Conservation (phyloP, 2,888 invertebrate species). For the Digitonthophagus gazella region DNA sequence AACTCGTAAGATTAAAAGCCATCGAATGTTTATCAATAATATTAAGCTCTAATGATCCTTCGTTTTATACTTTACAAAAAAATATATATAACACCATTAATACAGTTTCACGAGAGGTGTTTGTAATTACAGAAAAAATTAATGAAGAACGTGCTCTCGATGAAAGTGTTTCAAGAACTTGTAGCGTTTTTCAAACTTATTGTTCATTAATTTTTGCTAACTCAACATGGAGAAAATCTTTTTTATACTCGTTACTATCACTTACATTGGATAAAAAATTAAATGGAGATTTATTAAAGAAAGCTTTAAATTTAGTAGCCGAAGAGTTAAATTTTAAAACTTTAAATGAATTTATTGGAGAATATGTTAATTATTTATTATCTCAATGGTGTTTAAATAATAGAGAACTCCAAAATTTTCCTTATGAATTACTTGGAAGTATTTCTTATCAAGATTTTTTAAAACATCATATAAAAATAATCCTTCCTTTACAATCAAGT, state of each 20-base stretch:
- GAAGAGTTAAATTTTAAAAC: slow-evolving; percentile 37
- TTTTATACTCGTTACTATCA: slow-evolving; percentile 56
- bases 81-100: slow-evolving; percentile 45
- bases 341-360: slow-evolving; percentile 49
- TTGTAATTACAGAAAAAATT: slow-evolving; percentile 48
- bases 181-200: slow-evolving; percentile 59
- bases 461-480: slow-evolving; percentile 44
- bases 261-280: slow-evolving; percentile 56
- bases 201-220: slow-evolving; percentile 56
- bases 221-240: slow-evolving; percentile 54
- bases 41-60: slow-evolving; percentile 33
- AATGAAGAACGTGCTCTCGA: slow-evolving; percentile 55
- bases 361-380: slow-evolving; percentile 54
- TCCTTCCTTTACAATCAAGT: slow-evolving; percentile 44
- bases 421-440: slow-evolving; percentile 46
- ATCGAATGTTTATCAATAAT: slow-evolving; percentile 46
- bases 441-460: slow-evolving; percentile 49
- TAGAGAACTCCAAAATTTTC: slow-evolving; percentile 44
- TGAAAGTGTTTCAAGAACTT: slow-evolving; percentile 59
- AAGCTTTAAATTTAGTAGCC: slow-evolving; percentile 38
- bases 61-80: slow-evolving; percentile 39
- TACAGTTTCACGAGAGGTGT: slow-evolving; percentile 40
- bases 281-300: slow-evolving; percentile 39
- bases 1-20: slow-evolving; percentile 49
- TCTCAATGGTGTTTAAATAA: slow-evolving; percentile 44